Evolutionary conservation across 1,140 invertebrate genomes (phyloP).

Genomic region (Trachymyrmex septentrionalis): DNA sequence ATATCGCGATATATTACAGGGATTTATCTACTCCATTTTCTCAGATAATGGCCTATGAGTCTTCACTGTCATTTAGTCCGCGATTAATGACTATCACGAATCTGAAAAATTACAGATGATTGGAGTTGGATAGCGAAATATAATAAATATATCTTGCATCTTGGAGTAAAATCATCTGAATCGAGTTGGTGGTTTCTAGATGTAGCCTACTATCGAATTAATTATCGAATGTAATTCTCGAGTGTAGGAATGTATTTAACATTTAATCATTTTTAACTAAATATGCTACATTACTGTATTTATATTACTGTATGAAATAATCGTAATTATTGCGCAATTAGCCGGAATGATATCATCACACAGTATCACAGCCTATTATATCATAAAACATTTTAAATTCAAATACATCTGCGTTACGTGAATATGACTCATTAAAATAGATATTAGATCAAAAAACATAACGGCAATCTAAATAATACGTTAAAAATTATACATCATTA

Average conservation of each 20-base stretch:
- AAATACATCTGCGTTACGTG: background rate
- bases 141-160: background rate
- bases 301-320: constrained; percentile 27
- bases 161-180: background rate
- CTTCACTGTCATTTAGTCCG: constrained; percentile 12
- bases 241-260: background rate
- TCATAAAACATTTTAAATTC: constrained; percentile 1
- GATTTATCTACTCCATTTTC: constrained; percentile 47
- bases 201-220: background rate
- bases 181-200: constrained; percentile 2
- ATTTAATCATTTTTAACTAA: constrained; percentile 44
- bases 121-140: background rate
- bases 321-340: constrained; percentile 39
- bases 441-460: background rate
- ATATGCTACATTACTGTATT: constrained; percentile 22
- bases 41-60: constrained; percentile 34
- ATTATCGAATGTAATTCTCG: background rate
- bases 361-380: background rate
- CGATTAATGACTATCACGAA: constrained; percentile 36
- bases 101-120: background rate
- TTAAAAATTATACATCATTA: background rate
- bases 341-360: background rate
- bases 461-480: background rate
- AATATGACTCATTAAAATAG: background rate
- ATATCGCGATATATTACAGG: background rate